Evolutionary conservation across 2,888 invertebrate species (phyloP), one percentile per base, ranked within the genome.

Genomic region (Sthenelais limicola): DNA sequence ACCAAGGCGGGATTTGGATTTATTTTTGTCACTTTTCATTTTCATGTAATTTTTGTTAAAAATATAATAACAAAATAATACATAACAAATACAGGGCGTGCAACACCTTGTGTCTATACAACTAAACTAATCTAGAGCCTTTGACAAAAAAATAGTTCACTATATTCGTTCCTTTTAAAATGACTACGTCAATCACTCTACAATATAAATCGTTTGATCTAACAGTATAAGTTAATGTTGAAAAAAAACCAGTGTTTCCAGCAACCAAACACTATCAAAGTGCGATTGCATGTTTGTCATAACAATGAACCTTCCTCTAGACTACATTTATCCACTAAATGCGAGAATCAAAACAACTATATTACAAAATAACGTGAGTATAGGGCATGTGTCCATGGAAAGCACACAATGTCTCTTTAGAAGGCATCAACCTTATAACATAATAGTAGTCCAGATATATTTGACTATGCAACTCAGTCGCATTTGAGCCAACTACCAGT

Each of bases 221-320:
- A n/a, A n/a, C n/a, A n/a, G n/a, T n/a, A n/a, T n/a, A n/a, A n/a
- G n/a, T n/a, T n/a, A n/a, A n/a, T n/a, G n/a, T n/a, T n/a, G n/a
- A n/a, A n/a, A n/a, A n/a, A n/a, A n/a, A n/a, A n/a, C n/a, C n/a
- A n/a, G n/a, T n/a, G n/a, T n/a, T n/a, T n/a, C n/a, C n/a, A n/a
- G n/a, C n/a, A n/a, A n/a, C n/a, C 62, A 35, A 38, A 62, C 62
- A 38, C 62, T 62, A 35, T 62, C 62, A 62, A 62, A 62, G 62
- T 24, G 62, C 35, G 62, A 43, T 43, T 33, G 26, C 62, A 62
- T 38, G 38, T 35, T 62, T 62, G 62, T 62, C 62, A 62, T 38
- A 24, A 62, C 62, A 62, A 38, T 62, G 62, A 62, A 62, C 62
- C 62, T 62, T 62, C 62, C 62, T 62, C 62, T 62, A 62, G 62